A percentile compares a stretch with the other conserved stretches of the same genome.
Conservation (phyloP, 2,888 invertebrate genomes). For the Amiota minor region DNA sequence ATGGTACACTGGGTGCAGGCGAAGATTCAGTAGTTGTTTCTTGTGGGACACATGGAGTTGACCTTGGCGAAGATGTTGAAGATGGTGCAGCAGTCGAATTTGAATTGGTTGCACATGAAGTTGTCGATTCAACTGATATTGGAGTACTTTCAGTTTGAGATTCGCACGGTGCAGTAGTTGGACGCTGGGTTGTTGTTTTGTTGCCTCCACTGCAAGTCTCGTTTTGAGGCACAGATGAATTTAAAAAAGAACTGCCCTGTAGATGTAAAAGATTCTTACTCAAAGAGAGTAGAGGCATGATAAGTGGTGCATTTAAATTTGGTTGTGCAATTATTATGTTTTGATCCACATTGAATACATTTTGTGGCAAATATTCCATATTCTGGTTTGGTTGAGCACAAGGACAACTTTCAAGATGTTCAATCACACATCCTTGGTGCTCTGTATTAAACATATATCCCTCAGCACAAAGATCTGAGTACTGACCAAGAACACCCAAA, state of each 20-base stretch:
- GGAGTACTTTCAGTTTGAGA: not conserved
- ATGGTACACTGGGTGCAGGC: not conserved
- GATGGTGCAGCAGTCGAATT: not conserved
- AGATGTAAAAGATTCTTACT: constrained; percentile 37
- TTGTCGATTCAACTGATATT: constrained; percentile 20
- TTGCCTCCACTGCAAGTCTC: not conserved
- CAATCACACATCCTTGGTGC: constrained; percentile 41
- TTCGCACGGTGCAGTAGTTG: not conserved
- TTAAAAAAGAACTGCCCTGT: constrained; percentile 23
- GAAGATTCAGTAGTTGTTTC: too few species aligned
- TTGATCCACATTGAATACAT: constrained; percentile 45
- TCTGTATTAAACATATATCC: constrained; percentile 45
- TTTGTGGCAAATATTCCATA: not conserved
- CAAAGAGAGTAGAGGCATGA: constrained; percentile 46
- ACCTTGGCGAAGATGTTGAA: not conserved
- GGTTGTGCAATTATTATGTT: constrained; percentile 48
- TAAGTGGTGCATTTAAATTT: constrained; percentile 29
- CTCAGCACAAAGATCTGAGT: constrained; percentile 42
- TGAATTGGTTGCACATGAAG: constrained; percentile 28
- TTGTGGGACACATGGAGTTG: not conserved
- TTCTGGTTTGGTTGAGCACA: not conserved
- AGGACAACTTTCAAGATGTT: not conserved
- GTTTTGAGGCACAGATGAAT: not conserved
- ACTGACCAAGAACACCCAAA: constrained; percentile 50
- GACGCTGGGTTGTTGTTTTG: not conserved